Evolutionary conservation across 1,140 invertebrate genomes (phyloP).

Genomic region (Phortica variegata): DNA sequence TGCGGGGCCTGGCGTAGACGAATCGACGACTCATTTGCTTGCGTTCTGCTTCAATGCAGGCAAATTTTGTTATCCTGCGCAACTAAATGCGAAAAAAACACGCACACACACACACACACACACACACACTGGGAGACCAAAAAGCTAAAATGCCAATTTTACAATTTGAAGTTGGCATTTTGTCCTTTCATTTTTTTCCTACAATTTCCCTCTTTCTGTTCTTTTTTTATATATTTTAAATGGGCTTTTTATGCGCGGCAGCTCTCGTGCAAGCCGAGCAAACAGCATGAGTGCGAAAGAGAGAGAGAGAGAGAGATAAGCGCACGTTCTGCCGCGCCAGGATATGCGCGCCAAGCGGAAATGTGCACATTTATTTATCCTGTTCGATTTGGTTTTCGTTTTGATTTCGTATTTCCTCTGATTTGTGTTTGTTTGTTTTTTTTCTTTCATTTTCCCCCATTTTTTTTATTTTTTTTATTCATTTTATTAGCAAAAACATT

Average conservation of each 20-base stretch:
- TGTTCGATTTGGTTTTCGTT: conserved; percentile 45
- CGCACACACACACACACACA: neutral
- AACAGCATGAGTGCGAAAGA: conserved; percentile 1
- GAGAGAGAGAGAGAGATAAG: neutral
- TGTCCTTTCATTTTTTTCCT: too few species aligned
- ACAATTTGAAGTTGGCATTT: conserved; percentile 42
- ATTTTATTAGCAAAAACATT: conserved; percentile 24
- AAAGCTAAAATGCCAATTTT: conserved; percentile 51
- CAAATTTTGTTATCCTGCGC: conserved; percentile 38
- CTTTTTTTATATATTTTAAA: conserved; percentile 32
- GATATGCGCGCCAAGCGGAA: conserved; percentile 51
- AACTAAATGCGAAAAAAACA: conserved; percentile 9
- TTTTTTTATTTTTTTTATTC: conserved; percentile 18
- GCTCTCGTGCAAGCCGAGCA: conserved; percentile 16
- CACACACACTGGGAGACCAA: conserved; percentile 32
- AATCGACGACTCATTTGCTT: too few species aligned
- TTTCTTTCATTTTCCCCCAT: conserved; percentile 10
- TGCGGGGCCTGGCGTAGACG: too few species aligned
- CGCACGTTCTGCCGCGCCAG: conserved; percentile 30
- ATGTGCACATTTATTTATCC: conserved; percentile 55
- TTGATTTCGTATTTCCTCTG: conserved; percentile 28
- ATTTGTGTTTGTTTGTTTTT: conserved; percentile 6
- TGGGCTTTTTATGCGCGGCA: conserved; percentile 53
- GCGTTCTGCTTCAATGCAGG: conserved; percentile 49
- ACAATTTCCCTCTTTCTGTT: conserved; percentile 14